Percentiles rank a stretch among this genome's conserved stretches.
Evolutionary conservation across 2,113 vertebrate species (phyloP).

Genomic region (Planiliza haematocheilus): DNA sequence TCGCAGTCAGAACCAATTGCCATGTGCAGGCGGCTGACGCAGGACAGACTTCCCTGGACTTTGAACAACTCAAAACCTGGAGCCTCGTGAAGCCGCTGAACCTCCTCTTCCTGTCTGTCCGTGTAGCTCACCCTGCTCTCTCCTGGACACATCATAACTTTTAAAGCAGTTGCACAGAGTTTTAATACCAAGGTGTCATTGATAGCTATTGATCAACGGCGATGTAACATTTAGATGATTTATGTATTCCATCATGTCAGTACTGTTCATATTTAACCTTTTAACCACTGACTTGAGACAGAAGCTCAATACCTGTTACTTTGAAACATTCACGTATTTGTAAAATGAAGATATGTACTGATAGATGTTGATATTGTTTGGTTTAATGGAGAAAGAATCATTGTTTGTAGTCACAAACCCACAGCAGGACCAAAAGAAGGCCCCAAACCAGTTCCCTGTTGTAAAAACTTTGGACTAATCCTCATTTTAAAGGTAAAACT

Average conservation of each 20-base stretch:
- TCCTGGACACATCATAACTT: background rate
- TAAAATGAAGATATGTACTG: background rate
- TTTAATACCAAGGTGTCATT: too few relatives aligned
- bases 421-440: background rate
- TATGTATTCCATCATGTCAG: too few relatives aligned
- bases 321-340: background rate
- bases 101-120: slow-evolving; percentile 39
- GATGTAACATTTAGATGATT: background rate
- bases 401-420: background rate
- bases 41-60: slow-evolving; percentile 71
- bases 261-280: too few relatives aligned
- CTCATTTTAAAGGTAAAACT: slow-evolving; percentile 53
- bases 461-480: slow-evolving; percentile 32
- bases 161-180: background rate
- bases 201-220: too few relatives aligned
- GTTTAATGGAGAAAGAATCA: too few relatives aligned
- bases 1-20: slow-evolving; percentile 77
- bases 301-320: background rate
- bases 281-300: background rate
- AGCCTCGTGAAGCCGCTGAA: slow-evolving; percentile 44
- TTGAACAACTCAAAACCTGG: slow-evolving; percentile 53
- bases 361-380: background rate
- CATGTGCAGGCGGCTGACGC: slow-evolving; percentile 49
- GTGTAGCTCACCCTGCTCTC: background rate
- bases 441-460: background rate